Conservation (phyloP, 2,888 invertebrate species). For the Prionchulus punctatus region DNA sequence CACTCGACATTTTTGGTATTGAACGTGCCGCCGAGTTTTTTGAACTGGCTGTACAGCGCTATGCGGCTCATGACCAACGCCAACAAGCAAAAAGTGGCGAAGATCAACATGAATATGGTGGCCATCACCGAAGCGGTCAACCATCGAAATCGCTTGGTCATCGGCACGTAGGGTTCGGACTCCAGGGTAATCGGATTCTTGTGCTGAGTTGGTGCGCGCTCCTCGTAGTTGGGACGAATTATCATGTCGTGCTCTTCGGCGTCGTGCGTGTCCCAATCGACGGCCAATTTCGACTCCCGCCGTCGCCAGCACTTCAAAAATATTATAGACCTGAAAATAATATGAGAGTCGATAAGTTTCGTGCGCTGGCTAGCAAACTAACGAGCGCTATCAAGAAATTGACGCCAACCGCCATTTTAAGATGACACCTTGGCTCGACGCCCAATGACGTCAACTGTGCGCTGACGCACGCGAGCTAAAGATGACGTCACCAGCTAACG, state of each 20-base stretch:
- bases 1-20: not conserved
- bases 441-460: no score
- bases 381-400: no score
- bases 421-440: no score
- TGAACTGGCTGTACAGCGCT: not conserved
- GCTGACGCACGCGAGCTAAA: no score
- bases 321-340: not conserved
- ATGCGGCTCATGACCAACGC: not conserved
- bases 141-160: not conserved
- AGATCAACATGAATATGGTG: not conserved
- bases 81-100: not conserved
- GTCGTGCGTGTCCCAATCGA: conserved; percentile 2
- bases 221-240: not conserved
- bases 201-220: not conserved
- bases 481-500: no score
- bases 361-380: no score
- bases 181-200: not conserved
- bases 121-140: not conserved
- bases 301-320: conserved; percentile 1
- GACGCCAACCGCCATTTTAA: no score
- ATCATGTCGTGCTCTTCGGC: not conserved
- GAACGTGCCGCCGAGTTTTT: not conserved
- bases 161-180: not conserved
- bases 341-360: no score
- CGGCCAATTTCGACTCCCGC: not conserved